Conservation (phyloP, 2,113 vertebrate species). For the Eonycteris spelaea region DNA sequence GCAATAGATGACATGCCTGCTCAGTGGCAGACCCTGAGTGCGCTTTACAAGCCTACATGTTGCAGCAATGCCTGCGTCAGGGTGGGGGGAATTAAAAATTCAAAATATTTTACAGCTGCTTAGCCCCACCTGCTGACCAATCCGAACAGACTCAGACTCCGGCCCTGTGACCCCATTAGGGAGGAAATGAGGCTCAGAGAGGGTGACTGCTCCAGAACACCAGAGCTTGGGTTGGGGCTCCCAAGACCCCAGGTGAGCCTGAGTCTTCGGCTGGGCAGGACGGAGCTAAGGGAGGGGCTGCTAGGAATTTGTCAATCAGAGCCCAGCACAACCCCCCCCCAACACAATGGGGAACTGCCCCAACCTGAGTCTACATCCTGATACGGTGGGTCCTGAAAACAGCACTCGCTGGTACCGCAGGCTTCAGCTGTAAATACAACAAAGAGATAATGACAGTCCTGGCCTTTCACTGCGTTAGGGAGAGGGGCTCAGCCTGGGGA, state of each 20-base stretch:
- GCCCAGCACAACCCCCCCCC: too few relatives aligned
- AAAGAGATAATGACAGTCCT: not conserved
- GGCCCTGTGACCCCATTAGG: not conserved
- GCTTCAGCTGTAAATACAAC: not conserved
- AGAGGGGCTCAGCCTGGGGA: not conserved
- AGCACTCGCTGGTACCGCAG: not conserved
- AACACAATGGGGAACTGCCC: too few relatives aligned
- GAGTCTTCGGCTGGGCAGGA: not conserved
- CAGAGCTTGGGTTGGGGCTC: not conserved
- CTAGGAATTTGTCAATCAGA: not conserved
- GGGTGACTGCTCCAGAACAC: too few relatives aligned
- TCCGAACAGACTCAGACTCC: not conserved
- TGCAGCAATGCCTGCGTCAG: not conserved
- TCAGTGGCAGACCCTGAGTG: not conserved
- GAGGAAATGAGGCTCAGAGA: not conserved
- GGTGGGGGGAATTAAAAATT: not conserved
- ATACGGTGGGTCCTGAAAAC: not conserved
- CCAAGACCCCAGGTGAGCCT: too few relatives aligned
- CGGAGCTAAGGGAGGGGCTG: not conserved
- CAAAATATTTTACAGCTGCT: not conserved
- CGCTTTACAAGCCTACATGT: not conserved
- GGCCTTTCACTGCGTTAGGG: not conserved
- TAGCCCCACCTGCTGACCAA: not conserved
- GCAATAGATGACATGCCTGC: not conserved
- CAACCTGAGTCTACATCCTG: not conserved